Percentiles rank a stretch among this genome's conserved stretches.
Conservation (phyloP, 2,113 vertebrate species). For the Siniperca chuatsi region DNA sequence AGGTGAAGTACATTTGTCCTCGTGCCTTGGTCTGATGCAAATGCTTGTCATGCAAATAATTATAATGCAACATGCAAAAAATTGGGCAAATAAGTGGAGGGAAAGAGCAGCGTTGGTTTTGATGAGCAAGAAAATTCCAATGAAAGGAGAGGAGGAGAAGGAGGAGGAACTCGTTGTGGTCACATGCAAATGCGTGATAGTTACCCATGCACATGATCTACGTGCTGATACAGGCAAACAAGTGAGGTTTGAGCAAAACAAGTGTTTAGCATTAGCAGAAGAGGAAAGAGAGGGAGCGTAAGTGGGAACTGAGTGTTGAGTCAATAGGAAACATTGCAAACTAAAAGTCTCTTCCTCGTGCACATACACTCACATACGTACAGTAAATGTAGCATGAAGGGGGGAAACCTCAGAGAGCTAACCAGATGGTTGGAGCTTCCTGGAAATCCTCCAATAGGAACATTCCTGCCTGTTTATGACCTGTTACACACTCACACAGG, state of each 20-base stretch:
- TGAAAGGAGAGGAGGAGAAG: neutral
- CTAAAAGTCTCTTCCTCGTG: constrained; percentile 55
- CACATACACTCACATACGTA: constrained; percentile 60
- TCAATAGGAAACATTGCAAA: constrained; percentile 60
- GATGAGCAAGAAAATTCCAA: constrained; percentile 31
- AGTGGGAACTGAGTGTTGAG: constrained; percentile 40
- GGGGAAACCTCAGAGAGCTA: constrained; percentile 71
- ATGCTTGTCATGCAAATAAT: constrained; percentile 44
- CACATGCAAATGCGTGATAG: constrained; percentile 29
- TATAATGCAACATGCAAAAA: constrained; percentile 15
- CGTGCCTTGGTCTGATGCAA: constrained; percentile 1
- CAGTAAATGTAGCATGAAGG: constrained; percentile 78
- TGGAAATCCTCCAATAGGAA: constrained; percentile 81
- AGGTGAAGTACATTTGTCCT: constrained; percentile 27
- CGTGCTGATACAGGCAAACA: constrained; percentile 21
- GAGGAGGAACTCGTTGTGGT: constrained; percentile 5
- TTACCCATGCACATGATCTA: constrained; percentile 27
- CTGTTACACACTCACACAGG: constrained; percentile 73
- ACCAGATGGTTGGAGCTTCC: constrained; percentile 76
- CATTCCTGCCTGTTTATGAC: constrained; percentile 85
- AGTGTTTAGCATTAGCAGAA: constrained; percentile 32
- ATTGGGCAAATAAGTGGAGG: neutral
- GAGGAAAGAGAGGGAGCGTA: constrained; percentile 5
- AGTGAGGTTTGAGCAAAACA: constrained; percentile 29
- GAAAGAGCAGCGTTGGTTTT: constrained; percentile 21